Evolutionary conservation across 2,888 invertebrate species (phyloP).

Genomic region (Zelleria hepariella): DNA sequence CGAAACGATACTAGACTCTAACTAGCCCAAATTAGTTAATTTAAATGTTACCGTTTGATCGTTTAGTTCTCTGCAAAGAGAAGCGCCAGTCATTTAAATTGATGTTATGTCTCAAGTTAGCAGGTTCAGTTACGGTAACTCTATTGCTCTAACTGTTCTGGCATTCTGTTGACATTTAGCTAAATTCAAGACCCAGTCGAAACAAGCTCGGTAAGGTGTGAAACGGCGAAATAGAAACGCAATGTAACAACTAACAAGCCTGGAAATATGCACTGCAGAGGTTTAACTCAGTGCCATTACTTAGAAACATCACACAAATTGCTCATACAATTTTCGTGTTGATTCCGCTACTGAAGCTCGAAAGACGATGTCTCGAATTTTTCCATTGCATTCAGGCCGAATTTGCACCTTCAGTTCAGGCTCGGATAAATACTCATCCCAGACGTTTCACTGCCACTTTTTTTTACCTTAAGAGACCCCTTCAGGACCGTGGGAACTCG

Average conservation of each 20-base stretch:
- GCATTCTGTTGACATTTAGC: background rate
- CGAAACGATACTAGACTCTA: no score
- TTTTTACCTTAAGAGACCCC: no score
- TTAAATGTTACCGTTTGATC: background rate
- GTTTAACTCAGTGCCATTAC: background rate
- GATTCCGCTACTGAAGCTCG: background rate
- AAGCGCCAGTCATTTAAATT: background rate
- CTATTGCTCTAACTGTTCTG: background rate
- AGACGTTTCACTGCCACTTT: no score
- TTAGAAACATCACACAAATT: background rate
- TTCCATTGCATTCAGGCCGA: no score
- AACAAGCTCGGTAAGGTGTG: background rate
- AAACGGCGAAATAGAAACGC: background rate
- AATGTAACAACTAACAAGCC: background rate
- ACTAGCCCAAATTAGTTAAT: no score
- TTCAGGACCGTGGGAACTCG: no score
- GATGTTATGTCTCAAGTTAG: background rate
- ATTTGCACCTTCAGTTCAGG: no score
- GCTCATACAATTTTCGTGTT: background rate
- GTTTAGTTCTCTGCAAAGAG: no score
- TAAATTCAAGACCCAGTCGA: background rate
- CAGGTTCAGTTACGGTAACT: slow-evolving; percentile 10
- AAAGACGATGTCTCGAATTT: no score
- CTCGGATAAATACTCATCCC: no score
- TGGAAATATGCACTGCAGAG: background rate